These are phyloP conservation scores for Scaptomyza polygonia DNA, from an alignment of 2,888 invertebrate species.

Conservation along the genomic window DNA sequence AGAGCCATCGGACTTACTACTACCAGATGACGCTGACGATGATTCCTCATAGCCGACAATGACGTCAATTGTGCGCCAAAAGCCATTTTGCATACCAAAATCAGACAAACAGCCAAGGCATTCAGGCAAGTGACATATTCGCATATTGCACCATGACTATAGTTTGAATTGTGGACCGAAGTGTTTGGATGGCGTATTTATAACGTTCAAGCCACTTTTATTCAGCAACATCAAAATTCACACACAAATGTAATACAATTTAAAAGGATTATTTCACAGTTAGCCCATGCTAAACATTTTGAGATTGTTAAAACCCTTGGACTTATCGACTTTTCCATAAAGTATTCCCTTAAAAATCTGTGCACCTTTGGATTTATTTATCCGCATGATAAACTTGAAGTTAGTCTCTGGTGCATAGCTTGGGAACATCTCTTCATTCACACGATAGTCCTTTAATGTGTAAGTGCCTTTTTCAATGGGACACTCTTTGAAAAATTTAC, in stretches of 20 bases:
- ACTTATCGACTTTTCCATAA: conserved; percentile 78
- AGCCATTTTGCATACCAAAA: conserved; percentile 80
- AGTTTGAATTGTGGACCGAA: conserved; percentile 42
- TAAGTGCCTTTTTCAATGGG: conserved; percentile 76
- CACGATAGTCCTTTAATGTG: conserved; percentile 65
- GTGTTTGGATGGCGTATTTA: conserved; percentile 46
- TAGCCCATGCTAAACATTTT: conserved; percentile 82
- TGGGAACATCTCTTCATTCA: conserved; percentile 81
- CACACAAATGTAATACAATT: conserved; percentile 1
- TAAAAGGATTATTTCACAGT: not conserved
- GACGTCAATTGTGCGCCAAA: conserved; percentile 72
- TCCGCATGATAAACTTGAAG: conserved; percentile 57
- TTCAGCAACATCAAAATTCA: conserved; percentile 3
- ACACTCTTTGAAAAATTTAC: conserved; percentile 73
- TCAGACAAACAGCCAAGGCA: conserved; percentile 35
- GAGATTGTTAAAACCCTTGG: conserved; percentile 82
- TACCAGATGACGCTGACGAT: conserved; percentile 40
- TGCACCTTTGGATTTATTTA: conserved; percentile 43
- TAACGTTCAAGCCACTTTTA: conserved; percentile 42
- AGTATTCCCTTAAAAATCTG: conserved; percentile 66
- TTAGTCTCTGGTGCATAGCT: conserved; percentile 79
- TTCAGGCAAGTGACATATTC: conserved; percentile 11
- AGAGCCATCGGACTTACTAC: conserved; percentile 25
- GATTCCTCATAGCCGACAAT: conserved; percentile 58
- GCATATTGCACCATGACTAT: conserved; percentile 35